Evolutionary conservation across 2,888 invertebrate genomes (phyloP).

Genomic region (Zonitis immaculata): DNA sequence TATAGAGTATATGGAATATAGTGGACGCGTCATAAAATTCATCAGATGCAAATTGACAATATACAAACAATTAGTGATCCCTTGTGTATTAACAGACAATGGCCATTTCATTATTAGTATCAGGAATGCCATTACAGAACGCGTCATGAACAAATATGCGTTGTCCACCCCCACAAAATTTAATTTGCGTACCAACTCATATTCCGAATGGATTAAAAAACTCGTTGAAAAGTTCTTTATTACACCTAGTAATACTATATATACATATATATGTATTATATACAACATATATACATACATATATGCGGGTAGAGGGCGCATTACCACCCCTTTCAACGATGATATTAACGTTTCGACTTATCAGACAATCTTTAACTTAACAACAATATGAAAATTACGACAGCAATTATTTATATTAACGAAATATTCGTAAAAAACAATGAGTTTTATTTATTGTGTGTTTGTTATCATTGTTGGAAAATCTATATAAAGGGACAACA

Average conservation of each 20-base stretch:
- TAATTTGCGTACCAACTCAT: slow-evolving; percentile 42
- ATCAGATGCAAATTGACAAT: slow-evolving; percentile 49
- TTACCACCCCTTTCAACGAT: slow-evolving; percentile 1
- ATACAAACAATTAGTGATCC: slow-evolving; percentile 49
- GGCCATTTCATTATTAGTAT: slow-evolving; percentile 47
- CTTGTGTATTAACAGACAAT: slow-evolving; percentile 46
- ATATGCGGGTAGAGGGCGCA: slow-evolving; percentile 14
- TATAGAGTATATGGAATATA: slow-evolving; percentile 23
- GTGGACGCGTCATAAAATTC: slow-evolving; percentile 36
- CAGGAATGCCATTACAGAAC: slow-evolving; percentile 47
- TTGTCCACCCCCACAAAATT: slow-evolving; percentile 41
- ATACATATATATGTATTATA: too few species aligned
- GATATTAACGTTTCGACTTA: slow-evolving; percentile 17
- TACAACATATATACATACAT: too few species aligned
- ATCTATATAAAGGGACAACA: background rate
- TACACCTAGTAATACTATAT: slow-evolving; percentile 30
- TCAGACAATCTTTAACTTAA: slow-evolving; percentile 11
- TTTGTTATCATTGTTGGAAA: background rate
- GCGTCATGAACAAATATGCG: slow-evolving; percentile 43
- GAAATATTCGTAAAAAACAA: background rate
- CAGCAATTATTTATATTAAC: background rate
- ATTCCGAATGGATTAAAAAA: slow-evolving; percentile 40
- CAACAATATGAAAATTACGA: background rate
- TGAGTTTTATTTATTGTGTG: background rate
- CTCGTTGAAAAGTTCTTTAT: slow-evolving; percentile 37